These are phyloP conservation scores for Poeciliopsis infans DNA, from an alignment of 2,797 vertebrate species.

Conservation along the genomic window DNA sequence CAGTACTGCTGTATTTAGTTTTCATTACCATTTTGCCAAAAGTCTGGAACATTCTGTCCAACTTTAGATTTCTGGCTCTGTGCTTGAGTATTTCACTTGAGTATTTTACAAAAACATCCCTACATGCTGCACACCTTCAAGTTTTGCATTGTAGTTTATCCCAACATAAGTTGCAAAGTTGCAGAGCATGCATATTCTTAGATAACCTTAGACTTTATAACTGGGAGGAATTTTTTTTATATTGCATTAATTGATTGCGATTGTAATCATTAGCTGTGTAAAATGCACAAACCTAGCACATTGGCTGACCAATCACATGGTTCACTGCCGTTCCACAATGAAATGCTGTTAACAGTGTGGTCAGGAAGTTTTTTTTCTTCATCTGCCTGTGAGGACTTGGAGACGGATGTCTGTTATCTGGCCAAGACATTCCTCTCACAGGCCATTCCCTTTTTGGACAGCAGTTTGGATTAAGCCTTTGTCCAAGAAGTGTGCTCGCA, in stretches of 20 bases:
- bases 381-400: constrained; percentile 38
- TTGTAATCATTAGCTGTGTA: constrained; percentile 56
- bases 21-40: background rate
- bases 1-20: constrained; percentile 1
- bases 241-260: constrained; percentile 54
- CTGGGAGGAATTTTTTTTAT: constrained; percentile 7
- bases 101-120: constrained; percentile 2
- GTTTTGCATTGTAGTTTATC: constrained; percentile 23
- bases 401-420: constrained; percentile 64
- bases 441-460: constrained; percentile 55
- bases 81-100: constrained; percentile 16
- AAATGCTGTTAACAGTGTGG: constrained; percentile 61
- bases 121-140: constrained; percentile 13
- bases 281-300: constrained; percentile 34
- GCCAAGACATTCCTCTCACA: constrained; percentile 66
- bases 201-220: constrained; percentile 31
- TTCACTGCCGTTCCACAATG: constrained; percentile 60
- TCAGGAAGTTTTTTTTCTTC: constrained; percentile 63
- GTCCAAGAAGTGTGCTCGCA: constrained; percentile 45
- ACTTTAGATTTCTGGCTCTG: constrained; percentile 11
- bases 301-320: constrained; percentile 69
- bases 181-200: constrained; percentile 40
- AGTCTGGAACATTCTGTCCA: constrained; percentile 1
- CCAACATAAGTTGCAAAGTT: constrained; percentile 51
- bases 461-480: constrained; percentile 69